These are phyloP conservation scores for Peromyscus aztecus DNA, from an alignment of 2,797 vertebrate genomes.

Conservation along the genomic window DNA sequence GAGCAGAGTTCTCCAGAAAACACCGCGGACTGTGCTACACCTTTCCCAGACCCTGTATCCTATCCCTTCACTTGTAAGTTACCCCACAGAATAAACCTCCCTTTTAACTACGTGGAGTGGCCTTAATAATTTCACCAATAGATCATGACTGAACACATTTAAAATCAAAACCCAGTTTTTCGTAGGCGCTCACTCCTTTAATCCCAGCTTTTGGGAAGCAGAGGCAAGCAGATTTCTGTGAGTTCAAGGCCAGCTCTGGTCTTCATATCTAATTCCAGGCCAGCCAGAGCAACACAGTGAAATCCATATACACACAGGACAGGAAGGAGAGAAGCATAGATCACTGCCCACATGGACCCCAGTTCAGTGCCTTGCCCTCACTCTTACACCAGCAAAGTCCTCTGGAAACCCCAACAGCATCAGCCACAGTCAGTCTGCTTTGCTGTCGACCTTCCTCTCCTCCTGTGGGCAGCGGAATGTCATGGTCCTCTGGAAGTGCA, in stretches of 20 bases:
- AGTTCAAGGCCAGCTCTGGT: not conserved
- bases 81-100: too few species aligned
- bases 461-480: slow-evolving; percentile 83
- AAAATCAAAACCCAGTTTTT: not conserved
- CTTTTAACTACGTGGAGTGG: too few species aligned
- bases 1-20: too few species aligned
- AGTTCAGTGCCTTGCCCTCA: not conserved
- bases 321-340: not conserved
- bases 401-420: slow-evolving; percentile 20
- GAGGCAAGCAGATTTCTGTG: not conserved
- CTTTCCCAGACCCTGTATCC: too few species aligned
- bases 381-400: not conserved
- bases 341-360: not conserved
- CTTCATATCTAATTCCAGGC: not conserved
- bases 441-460: slow-evolving; percentile 86
- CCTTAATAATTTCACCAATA: too few species aligned
- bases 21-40: too few species aligned
- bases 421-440: slow-evolving; percentile 46
- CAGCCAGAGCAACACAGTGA: not conserved
- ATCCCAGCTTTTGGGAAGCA: not conserved
- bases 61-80: too few species aligned
- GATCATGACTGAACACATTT: not conserved
- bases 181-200: not conserved
- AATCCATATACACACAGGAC: not conserved
- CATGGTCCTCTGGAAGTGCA: too few species aligned